These are phyloP conservation scores for Uloborus plumipes DNA, from an alignment of 2,888 invertebrate species.

Conservation along the genomic window DNA sequence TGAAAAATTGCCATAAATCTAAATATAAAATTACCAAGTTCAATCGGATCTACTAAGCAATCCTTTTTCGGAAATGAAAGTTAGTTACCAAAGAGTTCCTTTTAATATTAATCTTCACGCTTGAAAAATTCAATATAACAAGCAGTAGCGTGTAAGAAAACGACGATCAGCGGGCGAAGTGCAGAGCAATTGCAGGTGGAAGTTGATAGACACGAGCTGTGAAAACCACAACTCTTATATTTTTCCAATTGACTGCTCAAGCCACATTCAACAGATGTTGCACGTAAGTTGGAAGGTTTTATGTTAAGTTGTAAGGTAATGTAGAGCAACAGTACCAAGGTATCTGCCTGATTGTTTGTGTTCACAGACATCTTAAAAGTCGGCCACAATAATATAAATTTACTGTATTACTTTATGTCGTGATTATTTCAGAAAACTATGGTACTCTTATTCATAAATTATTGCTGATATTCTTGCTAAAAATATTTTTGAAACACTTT, in stretches of 20 bases:
- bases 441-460: no score
- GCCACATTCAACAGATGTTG: conserved; percentile 36
- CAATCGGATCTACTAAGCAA: neutral
- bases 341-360: conserved; percentile 11
- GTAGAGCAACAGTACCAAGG: neutral
- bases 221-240: conserved; percentile 37
- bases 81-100: conserved; percentile 31
- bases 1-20: no score
- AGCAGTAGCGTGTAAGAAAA: conserved; percentile 48
- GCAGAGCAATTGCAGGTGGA: conserved; percentile 27
- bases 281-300: no score
- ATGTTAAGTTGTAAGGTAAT: no score
- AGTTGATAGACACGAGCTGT: conserved; percentile 28
- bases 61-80: conserved; percentile 27
- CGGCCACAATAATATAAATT: no score
- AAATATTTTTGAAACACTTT: no score
- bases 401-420: no score
- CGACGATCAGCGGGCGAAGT: conserved; percentile 1
- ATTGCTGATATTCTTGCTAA: no score
- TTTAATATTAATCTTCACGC: conserved; percentile 58
- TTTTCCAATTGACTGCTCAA: conserved; percentile 54
- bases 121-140: conserved; percentile 56
- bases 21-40: no score
- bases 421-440: no score
- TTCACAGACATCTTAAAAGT: no score